Base-by-base conservation (phyloP, 1,140 invertebrate species). In the Philopotamus ludificatus region DNA sequence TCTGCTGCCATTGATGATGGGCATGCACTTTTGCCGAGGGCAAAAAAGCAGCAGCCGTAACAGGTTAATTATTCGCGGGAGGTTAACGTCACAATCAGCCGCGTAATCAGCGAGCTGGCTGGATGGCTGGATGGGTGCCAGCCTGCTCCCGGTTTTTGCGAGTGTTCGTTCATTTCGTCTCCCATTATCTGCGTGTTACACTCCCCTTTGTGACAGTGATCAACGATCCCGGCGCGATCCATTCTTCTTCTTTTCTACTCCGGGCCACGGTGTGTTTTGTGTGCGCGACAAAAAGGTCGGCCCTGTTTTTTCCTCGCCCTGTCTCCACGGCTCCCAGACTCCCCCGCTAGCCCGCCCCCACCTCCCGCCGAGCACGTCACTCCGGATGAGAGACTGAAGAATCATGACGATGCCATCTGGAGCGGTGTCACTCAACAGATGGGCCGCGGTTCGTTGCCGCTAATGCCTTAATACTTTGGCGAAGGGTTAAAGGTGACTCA, bases 121-220 rank as follows among this genome's bases (percentile, higher is more conserved):
- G 53, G 53, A 57, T 1, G 7, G 8, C 15, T 41, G 53, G 26
- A 26, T 41, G 23, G 15, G n/a, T 25, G 50, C 3, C n/a, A 25
- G 20, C n/a, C 28, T n/a, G 8, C 10, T 15, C 9, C 50, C 26
- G 20, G 45, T 53, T 62, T 62, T 62, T 53, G 60, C 44, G 39
- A 50, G 42, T 49, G 47, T 53, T 51, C 28, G 45, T 51, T 50
- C 57, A 28, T 53, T 62, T 62, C 47, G 21, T 34, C 26, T 9
- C 21, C 60, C 60, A 62, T 62, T 62, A 62, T 62, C 47, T 42
- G 47, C 26, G 47, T 50, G 60, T 53, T 50, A 53, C 60, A 53
- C 60, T 23, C 45, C 60, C 47, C 45, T 50, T 49, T 15, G 23
- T 62, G 60, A 62, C 60, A 62, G 60, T 62, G 60, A 62, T 50